phyloP scores from a whole-genome alignment of 2,797 vertebrate species.

The Vireo griseus region DNA sequence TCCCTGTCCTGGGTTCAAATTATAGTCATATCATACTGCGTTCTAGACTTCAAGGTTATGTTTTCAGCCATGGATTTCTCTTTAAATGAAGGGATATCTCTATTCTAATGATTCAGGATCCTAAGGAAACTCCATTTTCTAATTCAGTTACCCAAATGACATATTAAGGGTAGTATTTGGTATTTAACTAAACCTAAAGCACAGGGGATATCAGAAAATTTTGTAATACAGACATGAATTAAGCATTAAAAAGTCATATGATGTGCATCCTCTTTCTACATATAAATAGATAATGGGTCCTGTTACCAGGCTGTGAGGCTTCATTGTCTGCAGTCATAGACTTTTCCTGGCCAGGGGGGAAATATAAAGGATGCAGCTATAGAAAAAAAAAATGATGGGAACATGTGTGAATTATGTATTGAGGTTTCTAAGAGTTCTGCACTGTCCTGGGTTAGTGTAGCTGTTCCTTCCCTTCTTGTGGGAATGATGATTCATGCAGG shows the following conservation, averaged over 20 bases:
- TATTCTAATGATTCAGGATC: background rate
- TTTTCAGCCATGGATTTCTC: background rate
- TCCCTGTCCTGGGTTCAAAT: background rate
- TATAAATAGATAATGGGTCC: slow-evolving; percentile 9
- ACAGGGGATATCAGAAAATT: background rate
- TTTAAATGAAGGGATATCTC: background rate
- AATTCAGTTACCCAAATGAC: background rate
- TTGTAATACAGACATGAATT: background rate
- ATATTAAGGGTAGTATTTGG: background rate
- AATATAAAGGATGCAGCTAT: background rate
- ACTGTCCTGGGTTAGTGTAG: background rate
- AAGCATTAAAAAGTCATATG: background rate
- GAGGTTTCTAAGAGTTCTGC: background rate
- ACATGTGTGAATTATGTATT: slow-evolving; percentile 32
- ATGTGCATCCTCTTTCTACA: background rate
- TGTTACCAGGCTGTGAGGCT: background rate
- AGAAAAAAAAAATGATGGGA: background rate
- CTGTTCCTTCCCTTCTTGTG: background rate
- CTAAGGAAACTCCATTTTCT: background rate
- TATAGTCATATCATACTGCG: background rate
- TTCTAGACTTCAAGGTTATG: background rate
- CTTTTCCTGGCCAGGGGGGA: background rate
- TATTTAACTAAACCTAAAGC: background rate
- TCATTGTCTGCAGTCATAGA: background rate
- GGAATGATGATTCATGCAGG: background rate